Base-by-base conservation (phyloP, 30 jellyfish, hydroid and myxozoan species). In the Sanderia malayensis region DNA sequence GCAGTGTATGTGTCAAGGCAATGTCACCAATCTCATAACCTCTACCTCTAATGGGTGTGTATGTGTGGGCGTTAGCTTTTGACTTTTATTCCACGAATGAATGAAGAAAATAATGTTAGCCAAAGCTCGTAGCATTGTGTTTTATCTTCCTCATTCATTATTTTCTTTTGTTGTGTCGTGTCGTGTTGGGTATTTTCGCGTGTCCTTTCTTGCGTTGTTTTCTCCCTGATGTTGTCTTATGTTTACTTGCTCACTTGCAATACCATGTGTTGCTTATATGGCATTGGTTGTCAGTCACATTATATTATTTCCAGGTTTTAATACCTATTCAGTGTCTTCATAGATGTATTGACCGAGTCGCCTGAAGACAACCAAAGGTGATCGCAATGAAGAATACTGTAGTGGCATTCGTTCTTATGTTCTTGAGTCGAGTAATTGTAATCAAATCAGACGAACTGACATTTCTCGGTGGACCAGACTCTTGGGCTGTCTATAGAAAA, bases 401-500 rank as follows among this genome's bases (percentile, higher is more conserved):
- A 37, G 52, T 37, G 6, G 52, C 13, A 4, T 37, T 37, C 29
- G 20, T 29, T 6, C 9, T 31, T 7, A 28, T 23, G 15, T 3
- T 49, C 23, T n/a, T 49, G n/a, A 20, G 45, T 17, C 11, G 24
- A 0, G 19, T 53, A 3, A 23, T 33, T 2, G n/a, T 28, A 2
- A 66, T 31, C 20, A 8, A 58, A 22, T 44, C 73, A 22, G 88
- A 76, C 37, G 63, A 47, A 9, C 66, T 76, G 4, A 76, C 88
- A 18, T 76, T 76, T 44, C 73, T 61, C 29, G 88, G 88, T 1
- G 80, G 76, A 1, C 33, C 73, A 0, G 28, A 76, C 44, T 86
- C 96, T n/a, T 80, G 66, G 73, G 96, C 89, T 0, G 47, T 72
- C 2, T 86, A 61, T 49, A 74, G 61, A 18, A 63, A 31, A 3